A percentile compares a stretch with the other conserved stretches of the same genome.
These are phyloP conservation scores for Myxocyprinus asiaticus DNA, from an alignment of 2,113 vertebrate genomes.

Conservation along the genomic window DNA sequence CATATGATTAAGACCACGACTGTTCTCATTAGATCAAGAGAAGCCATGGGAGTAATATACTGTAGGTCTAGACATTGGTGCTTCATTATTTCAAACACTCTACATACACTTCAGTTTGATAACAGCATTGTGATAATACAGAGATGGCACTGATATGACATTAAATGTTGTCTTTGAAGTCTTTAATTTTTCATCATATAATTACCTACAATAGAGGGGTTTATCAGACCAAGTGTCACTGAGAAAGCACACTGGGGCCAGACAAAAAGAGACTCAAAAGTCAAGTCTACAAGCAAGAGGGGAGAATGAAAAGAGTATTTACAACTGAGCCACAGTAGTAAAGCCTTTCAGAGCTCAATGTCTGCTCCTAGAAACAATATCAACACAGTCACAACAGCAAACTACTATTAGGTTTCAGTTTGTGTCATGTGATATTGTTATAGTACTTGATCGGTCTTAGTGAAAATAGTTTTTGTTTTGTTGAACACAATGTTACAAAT, in stretches of 20 bases:
- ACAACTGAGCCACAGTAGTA: constrained; percentile 59
- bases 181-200: background rate
- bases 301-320: constrained; percentile 61
- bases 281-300: constrained; percentile 62
- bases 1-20: background rate
- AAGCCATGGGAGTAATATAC: background rate
- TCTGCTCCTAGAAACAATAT: constrained; percentile 63
- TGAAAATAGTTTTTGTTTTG: constrained; percentile 14
- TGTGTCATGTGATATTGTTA: constrained; percentile 65
- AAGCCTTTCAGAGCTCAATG: constrained; percentile 65
- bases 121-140: background rate
- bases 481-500: constrained; percentile 21
- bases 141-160: background rate
- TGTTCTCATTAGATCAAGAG: background rate
- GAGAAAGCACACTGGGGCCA: constrained; percentile 21
- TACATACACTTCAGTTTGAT: constrained; percentile 2
- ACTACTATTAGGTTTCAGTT: constrained; percentile 64
- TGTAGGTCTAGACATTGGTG: background rate
- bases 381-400: constrained; percentile 56
- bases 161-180: too few species aligned
- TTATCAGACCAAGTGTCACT: constrained; percentile 11
- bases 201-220: constrained; percentile 10
- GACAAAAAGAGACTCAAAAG: constrained; percentile 48
- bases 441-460: constrained; percentile 64
- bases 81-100: background rate